Base-by-base conservation (phyloP, 2,797 vertebrate genomes). In the Gymnoscopelus braueri region DNA sequence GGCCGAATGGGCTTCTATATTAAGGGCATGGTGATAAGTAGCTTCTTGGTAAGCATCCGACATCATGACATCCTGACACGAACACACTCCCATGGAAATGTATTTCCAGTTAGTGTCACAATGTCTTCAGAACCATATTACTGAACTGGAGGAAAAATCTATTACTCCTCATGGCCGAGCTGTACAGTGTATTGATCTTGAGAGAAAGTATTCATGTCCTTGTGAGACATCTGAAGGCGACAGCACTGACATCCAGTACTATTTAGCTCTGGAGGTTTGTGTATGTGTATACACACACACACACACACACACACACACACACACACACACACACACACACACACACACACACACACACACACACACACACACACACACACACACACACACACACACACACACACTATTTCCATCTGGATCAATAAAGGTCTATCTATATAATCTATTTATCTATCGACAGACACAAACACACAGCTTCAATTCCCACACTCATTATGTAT, bases 101-200 rank as follows among this genome's bases (percentile, higher is more conserved):
- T 44, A 26, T 13, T 29, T 56, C 55, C 24, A 56, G 55, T 52
- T 39, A n/a, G 58, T 44, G 32, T 14, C 19, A 29, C 6, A 0
- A 12, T 44, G 7, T 51, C 53, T 14, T 12, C 0, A 32, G 7
- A 56, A 15, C 47, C 47, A 49, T 15, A 8, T 61, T 55, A 51
- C 15, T 32, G 4, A 14, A 73, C 51, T 15, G 59, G n/a, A n/a
- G 7, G 32, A 63, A 48, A 58, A 53, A 63, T 62, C 59, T 4
- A 47, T 62, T 26, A 39, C 15, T 13, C 5, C 44, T 62, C 53
- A 19, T 8, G 23, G 55, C 5, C 47, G 14, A 62, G 24, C 19
- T 14, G 4, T 48, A 9, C 53, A 50, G 5, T 13, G 19, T 26
- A 68, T 67, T 15, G 64, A 72, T 66, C 44, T 1, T 2, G 5